These are phyloP conservation scores for Fratercula arctica DNA, from an alignment of 2,797 vertebrate genomes.

Conservation along the genomic window DNA sequence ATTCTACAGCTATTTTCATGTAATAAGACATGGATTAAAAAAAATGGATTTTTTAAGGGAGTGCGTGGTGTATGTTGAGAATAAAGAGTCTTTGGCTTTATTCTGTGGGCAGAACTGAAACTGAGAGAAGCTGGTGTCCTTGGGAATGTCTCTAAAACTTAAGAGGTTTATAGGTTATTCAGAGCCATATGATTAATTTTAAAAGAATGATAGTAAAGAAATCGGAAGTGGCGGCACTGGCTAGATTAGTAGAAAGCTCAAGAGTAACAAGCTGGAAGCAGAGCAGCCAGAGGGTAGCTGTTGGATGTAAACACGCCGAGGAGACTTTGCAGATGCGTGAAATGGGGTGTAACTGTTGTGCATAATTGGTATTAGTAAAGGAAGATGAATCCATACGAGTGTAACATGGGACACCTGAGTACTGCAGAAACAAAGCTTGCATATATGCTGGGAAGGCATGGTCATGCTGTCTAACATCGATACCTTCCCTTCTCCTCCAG, in stretches of 20 bases:
- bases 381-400: not conserved
- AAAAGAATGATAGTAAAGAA: slow-evolving; percentile 35
- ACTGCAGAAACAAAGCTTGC: not conserved
- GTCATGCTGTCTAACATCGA: rapidly evolving
- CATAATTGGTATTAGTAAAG: not conserved
- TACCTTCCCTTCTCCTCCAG: not conserved
- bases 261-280: slow-evolving; percentile 10
- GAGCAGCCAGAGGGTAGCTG: not conserved
- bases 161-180: slow-evolving; percentile 52
- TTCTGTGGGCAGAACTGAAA: slow-evolving; percentile 14
- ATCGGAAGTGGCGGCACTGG: slow-evolving; percentile 25
- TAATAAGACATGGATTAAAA: not conserved
- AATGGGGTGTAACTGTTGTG: not conserved
- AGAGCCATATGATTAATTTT: slow-evolving; percentile 28
- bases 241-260: slow-evolving; percentile 24
- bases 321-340: slow-evolving; percentile 9
- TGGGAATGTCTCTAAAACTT: slow-evolving; percentile 6
- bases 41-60: slow-evolving; percentile 41
- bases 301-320: not conserved
- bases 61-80: slow-evolving; percentile 12
- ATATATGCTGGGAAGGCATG: rapidly evolving
- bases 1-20: slow-evolving; percentile 1
- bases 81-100: slow-evolving; percentile 38
- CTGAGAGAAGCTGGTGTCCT: slow-evolving; percentile 37
- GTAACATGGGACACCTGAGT: not conserved